A percentile compares a stretch with the other conserved stretches of the same genome.
These are phyloP conservation scores for Penaeus indicus DNA, from an alignment of 1,140 invertebrate species.

Conservation along the genomic window DNA sequence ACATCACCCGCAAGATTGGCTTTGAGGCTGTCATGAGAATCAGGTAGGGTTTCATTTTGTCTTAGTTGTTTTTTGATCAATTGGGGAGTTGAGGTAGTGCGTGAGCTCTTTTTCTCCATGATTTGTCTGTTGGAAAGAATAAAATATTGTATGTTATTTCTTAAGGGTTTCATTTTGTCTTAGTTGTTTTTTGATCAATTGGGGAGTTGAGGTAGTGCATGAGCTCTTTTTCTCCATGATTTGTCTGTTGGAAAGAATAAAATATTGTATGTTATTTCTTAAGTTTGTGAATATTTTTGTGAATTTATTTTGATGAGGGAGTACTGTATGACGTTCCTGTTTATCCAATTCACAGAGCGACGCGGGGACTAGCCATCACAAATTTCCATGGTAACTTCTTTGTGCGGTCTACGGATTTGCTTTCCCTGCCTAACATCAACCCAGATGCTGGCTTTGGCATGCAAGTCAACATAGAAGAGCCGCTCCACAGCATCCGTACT, in stretches of 20 bases:
- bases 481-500: slow-evolving; percentile 84
- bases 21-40: slow-evolving; percentile 99
- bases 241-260: too few relatives aligned
- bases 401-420: slow-evolving; percentile 95
- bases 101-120: not conserved
- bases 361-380: slow-evolving; percentile 90
- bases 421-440: slow-evolving; percentile 97
- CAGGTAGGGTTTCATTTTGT: slow-evolving; percentile 75
- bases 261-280: too few relatives aligned
- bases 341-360: slow-evolving; percentile 52
- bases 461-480: slow-evolving; percentile 96
- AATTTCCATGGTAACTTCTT: slow-evolving; percentile 99
- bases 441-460: slow-evolving; percentile 98
- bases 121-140: too few relatives aligned
- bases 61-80: not conserved
- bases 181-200: not conserved
- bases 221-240: not conserved
- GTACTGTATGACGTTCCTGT: too few relatives aligned
- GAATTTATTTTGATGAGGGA: too few relatives aligned
- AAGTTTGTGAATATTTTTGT: too few relatives aligned
- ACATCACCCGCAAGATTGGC: slow-evolving; percentile 96
- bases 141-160: too few relatives aligned
- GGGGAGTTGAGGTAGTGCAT: too few relatives aligned
- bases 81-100: too few relatives aligned
- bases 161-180: slow-evolving; percentile 68